Percentiles rank a stretch among this genome's conserved stretches.
phyloP scores from a whole-genome alignment of 2,888 invertebrate genomes.

The Pteria penguin region DNA sequence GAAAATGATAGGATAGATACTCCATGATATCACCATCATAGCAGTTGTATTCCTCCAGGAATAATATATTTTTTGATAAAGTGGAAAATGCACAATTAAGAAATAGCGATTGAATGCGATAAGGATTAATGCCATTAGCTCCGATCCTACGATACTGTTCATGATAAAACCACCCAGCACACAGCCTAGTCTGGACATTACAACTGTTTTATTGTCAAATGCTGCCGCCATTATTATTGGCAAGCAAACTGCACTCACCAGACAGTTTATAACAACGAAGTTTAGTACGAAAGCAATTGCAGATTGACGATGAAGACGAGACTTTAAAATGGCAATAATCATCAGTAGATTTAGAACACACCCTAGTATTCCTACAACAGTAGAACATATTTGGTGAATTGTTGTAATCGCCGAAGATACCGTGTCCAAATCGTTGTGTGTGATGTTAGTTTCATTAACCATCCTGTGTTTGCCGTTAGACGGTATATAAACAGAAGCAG shows the following conservation, averaged over 20 bases:
- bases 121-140: conserved; percentile 54
- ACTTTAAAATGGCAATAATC: conserved; percentile 47
- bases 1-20: conserved; percentile 52
- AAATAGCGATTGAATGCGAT: conserved; percentile 60
- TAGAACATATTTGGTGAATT: conserved; percentile 29
- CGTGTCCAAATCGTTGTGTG: neutral
- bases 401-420: neutral
- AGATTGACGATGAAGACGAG: conserved; percentile 47
- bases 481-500: no score
- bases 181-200: conserved; percentile 34
- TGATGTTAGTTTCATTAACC: neutral
- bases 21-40: conserved; percentile 52
- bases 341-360: conserved; percentile 51
- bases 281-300: conserved; percentile 59
- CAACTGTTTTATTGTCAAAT: conserved; percentile 42
- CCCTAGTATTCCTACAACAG: conserved; percentile 44
- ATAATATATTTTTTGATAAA: conserved; percentile 50
- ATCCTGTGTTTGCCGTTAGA: no score
- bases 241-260: conserved; percentile 44
- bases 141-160: conserved; percentile 53
- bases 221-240: conserved; percentile 43
- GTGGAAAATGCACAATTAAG: conserved; percentile 51
- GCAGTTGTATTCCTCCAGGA: conserved; percentile 32
- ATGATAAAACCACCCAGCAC: conserved; percentile 50
- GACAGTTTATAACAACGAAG: conserved; percentile 50